phyloP scores from a whole-genome alignment of 2,113 vertebrate species.

The Chlorodrepanis virens region DNA sequence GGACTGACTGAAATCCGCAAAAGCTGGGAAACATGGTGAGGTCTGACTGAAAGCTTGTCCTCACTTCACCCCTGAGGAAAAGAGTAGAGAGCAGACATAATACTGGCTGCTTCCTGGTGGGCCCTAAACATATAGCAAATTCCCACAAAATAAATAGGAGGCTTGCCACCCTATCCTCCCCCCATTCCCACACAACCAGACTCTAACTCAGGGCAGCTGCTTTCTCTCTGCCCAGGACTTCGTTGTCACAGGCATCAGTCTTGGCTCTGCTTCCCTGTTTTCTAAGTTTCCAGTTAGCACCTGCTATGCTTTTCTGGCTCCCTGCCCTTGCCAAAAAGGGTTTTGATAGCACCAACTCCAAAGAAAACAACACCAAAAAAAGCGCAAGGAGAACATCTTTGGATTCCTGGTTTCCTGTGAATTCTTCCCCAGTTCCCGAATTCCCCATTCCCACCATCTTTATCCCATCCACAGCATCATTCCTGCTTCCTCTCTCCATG shows the following conservation, averaged over 20 bases:
- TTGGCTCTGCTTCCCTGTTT: not conserved
- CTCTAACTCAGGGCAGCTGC: not conserved
- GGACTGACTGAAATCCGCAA: conserved; percentile 33
- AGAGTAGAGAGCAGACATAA: not conserved
- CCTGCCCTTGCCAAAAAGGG: not conserved
- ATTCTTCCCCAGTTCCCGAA: not conserved
- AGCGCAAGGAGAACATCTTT: not conserved
- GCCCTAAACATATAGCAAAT: not conserved
- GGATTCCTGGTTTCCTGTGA: not conserved
- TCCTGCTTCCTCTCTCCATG: not conserved
- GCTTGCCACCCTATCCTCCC: not conserved
- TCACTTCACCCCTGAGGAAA: conserved; percentile 32
- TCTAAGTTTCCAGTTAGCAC: not conserved
- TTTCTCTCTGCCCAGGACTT: not conserved
- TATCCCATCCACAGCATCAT: not conserved
- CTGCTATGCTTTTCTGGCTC: not conserved
- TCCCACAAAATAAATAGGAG: not conserved
- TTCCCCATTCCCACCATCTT: not conserved
- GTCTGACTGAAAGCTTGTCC: conserved; percentile 37
- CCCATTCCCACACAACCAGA: not conserved
- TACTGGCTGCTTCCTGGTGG: not conserved
- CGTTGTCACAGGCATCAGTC: not conserved
- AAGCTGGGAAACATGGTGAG: not conserved
- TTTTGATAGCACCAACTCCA: not conserved
- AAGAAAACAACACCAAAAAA: not conserved